These are phyloP conservation scores for Acrobasis suavella DNA, from an alignment of 2,888 invertebrate species.

Conservation along the genomic window DNA sequence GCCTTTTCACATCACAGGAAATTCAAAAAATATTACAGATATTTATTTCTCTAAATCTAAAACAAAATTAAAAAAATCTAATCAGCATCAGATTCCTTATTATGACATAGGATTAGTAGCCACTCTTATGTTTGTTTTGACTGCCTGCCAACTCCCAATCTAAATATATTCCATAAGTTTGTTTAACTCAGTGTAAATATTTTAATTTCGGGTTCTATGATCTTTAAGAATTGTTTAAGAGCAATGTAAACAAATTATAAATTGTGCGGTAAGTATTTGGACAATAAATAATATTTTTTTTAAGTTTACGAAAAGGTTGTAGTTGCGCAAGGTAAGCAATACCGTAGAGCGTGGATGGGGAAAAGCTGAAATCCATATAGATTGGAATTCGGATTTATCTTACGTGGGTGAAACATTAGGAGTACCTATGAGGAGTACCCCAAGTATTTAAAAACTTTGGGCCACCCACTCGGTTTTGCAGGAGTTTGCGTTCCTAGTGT, in stretches of 20 bases:
- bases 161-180: slow-evolving; percentile 5
- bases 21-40: not conserved
- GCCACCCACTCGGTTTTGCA: too few relatives aligned
- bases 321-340: too few relatives aligned
- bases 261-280: not conserved
- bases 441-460: too few relatives aligned
- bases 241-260: not conserved
- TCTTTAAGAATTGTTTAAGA: not conserved
- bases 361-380: too few relatives aligned
- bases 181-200: not conserved
- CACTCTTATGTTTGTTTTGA: slow-evolving; percentile 31
- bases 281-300: not conserved
- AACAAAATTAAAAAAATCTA: not conserved
- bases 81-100: slow-evolving; percentile 30
- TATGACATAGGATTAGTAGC: slow-evolving; percentile 2
- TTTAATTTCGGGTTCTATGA: not conserved
- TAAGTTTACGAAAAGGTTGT: too few relatives aligned
- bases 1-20: too few relatives aligned
- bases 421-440: too few relatives aligned
- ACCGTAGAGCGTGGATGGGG: too few relatives aligned
- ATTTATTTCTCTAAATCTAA: not conserved
- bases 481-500: too few relatives aligned
- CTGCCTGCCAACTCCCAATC: slow-evolving; percentile 23
- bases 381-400: too few relatives aligned
- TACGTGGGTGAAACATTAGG: too few relatives aligned